A percentile compares a stretch with the other conserved stretches of the same genome.
Evolutionary conservation across 2,113 vertebrate species (phyloP).

Genomic region (Chaetodon auriga): DNA sequence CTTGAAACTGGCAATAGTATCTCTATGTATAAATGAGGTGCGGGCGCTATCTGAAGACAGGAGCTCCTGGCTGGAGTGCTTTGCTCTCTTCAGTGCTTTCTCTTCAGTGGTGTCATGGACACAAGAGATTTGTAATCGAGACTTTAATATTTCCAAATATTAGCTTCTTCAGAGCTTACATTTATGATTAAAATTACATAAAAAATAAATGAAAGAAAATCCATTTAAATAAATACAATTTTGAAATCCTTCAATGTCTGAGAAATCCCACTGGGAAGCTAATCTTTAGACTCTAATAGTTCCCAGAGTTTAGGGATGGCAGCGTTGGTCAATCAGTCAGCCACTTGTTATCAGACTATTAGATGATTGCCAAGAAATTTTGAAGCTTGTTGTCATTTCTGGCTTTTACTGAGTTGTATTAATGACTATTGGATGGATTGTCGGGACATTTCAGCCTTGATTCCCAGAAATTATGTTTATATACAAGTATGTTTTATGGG

Average conservation of each 20-base stretch:
- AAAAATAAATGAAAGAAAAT: too few species aligned
- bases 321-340: background rate
- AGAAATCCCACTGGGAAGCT: background rate
- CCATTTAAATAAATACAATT: background rate
- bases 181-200: background rate
- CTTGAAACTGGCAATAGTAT: slow-evolving; percentile 48
- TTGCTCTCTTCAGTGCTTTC: slow-evolving; percentile 13
- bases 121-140: slow-evolving; percentile 1
- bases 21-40: slow-evolving; percentile 62
- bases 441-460: background rate
- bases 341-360: background rate
- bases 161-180: background rate
- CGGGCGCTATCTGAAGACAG: slow-evolving; percentile 51
- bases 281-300: background rate
- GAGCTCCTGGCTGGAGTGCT: slow-evolving; percentile 10
- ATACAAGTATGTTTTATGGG: too few species aligned
- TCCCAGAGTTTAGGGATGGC: background rate
- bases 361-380: background rate
- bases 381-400: background rate
- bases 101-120: background rate
- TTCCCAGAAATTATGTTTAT: background rate
- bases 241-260: background rate
- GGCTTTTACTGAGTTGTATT: background rate
- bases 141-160: slow-evolving; percentile 21
- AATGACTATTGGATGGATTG: background rate